These are phyloP conservation scores for Ormyrus nitidulus DNA, from an alignment of 2,888 invertebrate genomes.

Conservation along the genomic window DNA sequence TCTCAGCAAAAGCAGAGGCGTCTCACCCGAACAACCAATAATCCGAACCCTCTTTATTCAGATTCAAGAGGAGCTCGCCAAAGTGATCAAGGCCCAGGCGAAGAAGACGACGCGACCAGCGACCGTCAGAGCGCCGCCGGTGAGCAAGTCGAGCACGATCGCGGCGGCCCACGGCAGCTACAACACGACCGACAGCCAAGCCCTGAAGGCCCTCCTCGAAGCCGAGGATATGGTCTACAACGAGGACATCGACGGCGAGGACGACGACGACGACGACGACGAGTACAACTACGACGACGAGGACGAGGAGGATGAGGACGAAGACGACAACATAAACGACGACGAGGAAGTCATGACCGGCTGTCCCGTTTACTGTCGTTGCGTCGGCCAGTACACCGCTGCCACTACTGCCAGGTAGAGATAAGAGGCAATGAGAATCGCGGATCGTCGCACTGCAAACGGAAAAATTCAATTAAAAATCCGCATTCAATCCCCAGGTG, in stretches of 20 bases:
- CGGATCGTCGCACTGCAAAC: neutral
- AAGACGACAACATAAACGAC: slow-evolving; percentile 63
- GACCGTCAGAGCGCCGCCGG: slow-evolving; percentile 12
- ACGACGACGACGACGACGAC: slow-evolving; percentile 56
- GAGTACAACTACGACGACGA: slow-evolving; percentile 62
- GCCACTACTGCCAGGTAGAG: slow-evolving; percentile 69
- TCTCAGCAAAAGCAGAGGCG: too few species aligned
- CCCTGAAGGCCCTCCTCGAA: slow-evolving; percentile 63
- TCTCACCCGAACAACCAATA: too few species aligned
- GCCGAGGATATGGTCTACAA: slow-evolving; percentile 61
- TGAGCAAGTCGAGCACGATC: slow-evolving; percentile 48
- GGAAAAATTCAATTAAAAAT: slow-evolving; percentile 4
- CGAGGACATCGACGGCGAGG: slow-evolving; percentile 51
- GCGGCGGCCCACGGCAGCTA: slow-evolving; percentile 46
- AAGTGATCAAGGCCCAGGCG: slow-evolving; percentile 67
- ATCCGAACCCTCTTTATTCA: slow-evolving; percentile 33
- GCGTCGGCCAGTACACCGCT: slow-evolving; percentile 67
- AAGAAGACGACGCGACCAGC: slow-evolving; percentile 49
- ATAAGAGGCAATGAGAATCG: too few species aligned
- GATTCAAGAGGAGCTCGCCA: slow-evolving; percentile 67
- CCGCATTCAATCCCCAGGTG: slow-evolving; percentile 75
- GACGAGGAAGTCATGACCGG: slow-evolving; percentile 67
- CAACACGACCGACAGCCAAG: slow-evolving; percentile 56
- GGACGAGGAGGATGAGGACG: slow-evolving; percentile 61
- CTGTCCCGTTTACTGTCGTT: slow-evolving; percentile 71